Evolutionary conservation across 2,113 vertebrate genomes (phyloP).

Genomic region (Sturnira hondurensis): DNA sequence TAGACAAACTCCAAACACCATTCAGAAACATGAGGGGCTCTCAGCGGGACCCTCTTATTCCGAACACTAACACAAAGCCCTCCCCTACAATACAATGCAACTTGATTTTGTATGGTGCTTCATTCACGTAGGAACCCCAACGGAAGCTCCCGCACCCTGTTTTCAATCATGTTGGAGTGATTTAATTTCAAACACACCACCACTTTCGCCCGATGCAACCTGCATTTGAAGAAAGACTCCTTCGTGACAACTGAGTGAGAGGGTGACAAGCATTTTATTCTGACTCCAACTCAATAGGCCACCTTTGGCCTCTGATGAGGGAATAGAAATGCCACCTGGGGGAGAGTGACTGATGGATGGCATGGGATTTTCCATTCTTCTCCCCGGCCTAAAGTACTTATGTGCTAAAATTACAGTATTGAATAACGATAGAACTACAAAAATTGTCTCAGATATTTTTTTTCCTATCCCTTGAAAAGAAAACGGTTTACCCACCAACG

Average conservation of each 20-base stretch:
- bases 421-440: slow-evolving; percentile 54
- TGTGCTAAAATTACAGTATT: slow-evolving; percentile 59
- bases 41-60: slow-evolving; percentile 39
- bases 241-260: background rate
- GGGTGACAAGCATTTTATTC: slow-evolving; percentile 57
- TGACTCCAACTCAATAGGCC: slow-evolving; percentile 21
- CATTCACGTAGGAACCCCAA: slow-evolving; percentile 33
- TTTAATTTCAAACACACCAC: slow-evolving; percentile 70
- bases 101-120: slow-evolving; percentile 67
- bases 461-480: background rate
- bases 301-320: slow-evolving; percentile 43
- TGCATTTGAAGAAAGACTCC: slow-evolving; percentile 31
- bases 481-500: background rate
- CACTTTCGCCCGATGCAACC: slow-evolving; percentile 53
- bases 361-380: background rate
- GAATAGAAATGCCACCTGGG: background rate
- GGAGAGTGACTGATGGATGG: slow-evolving; percentile 13
- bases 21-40: slow-evolving; percentile 49
- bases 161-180: slow-evolving; percentile 63
- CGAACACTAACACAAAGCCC: background rate
- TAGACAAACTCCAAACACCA: slow-evolving; percentile 48
- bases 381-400: background rate
- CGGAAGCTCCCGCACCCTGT: slow-evolving; percentile 21
- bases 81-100: slow-evolving; percentile 36
- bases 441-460: background rate